Evolutionary conservation across 1,140 invertebrate species (phyloP).

Genomic region (Drosophila obscura): DNA sequence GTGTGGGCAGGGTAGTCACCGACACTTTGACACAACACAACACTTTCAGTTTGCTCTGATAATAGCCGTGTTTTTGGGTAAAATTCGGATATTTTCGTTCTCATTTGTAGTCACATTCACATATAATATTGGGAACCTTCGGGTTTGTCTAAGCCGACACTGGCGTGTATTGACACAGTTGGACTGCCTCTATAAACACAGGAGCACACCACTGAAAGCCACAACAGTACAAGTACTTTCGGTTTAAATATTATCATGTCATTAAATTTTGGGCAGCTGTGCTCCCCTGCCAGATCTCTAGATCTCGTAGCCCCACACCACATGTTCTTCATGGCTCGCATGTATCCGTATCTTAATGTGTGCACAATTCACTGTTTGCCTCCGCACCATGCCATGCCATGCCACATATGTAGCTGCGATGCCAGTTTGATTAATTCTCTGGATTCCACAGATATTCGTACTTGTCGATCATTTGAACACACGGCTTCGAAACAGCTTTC

Average conservation of each 20-base stretch:
- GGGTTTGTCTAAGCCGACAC: conserved; percentile 58
- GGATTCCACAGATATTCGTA: conserved; percentile 19
- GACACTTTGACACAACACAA: conserved; percentile 19
- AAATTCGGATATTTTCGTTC: conserved; percentile 13
- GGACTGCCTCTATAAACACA: conserved; percentile 38
- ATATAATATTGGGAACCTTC: conserved; percentile 37
- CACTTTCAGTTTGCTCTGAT: conserved; percentile 17
- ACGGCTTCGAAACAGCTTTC: too few relatives aligned
- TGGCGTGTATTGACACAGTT: conserved; percentile 68
- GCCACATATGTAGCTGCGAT: conserved; percentile 18
- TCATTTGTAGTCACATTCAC: conserved; percentile 46
- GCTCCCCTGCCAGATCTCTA: conserved; percentile 12
- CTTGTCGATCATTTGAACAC: too few relatives aligned
- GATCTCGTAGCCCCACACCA: background rate
- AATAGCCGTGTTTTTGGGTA: conserved; percentile 40
- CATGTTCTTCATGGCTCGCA: too few relatives aligned
- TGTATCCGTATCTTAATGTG: conserved; percentile 30
- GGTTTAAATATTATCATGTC: conserved; percentile 70
- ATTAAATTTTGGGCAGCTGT: conserved; percentile 51
- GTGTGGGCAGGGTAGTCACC: too few relatives aligned
- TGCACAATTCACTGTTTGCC: conserved; percentile 39
- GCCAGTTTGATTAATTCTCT: conserved; percentile 43
- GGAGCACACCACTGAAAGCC: conserved; percentile 33
- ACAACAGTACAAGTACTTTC: conserved; percentile 53
- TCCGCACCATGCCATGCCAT: conserved; percentile 2